phyloP scores from a whole-genome alignment of 2,888 invertebrate species.

The Agrochola litura region DNA sequence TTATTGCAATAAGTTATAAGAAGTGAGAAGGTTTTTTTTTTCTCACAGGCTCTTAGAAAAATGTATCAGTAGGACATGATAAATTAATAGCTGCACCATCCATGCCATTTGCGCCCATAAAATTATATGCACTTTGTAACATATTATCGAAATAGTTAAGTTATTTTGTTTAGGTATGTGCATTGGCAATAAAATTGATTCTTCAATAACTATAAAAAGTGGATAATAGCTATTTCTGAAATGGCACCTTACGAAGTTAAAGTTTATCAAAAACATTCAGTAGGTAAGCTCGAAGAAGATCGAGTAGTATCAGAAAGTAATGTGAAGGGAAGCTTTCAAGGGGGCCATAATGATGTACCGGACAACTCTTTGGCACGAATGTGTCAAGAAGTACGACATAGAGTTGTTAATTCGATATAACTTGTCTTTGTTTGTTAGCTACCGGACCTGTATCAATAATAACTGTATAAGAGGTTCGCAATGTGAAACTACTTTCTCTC shows the following conservation, averaged over 20 bases:
- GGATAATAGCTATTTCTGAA: neutral
- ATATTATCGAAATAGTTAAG: neutral
- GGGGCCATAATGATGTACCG: conserved; percentile 71
- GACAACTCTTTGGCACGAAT: conserved; percentile 70
- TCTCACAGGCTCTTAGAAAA: neutral
- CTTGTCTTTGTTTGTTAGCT: neutral
- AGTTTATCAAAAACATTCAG: conserved; percentile 2
- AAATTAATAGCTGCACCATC: neutral
- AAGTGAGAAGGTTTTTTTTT: conserved; percentile 21
- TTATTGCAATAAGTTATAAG: conserved; percentile 30
- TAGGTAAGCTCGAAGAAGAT: conserved; percentile 47
- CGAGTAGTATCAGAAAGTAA: conserved; percentile 62
- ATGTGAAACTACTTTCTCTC: conserved; percentile 43
- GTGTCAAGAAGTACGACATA: conserved; percentile 47
- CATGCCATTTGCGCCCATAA: neutral
- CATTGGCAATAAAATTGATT: neutral
- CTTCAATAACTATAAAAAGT: neutral
- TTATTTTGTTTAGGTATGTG: neutral
- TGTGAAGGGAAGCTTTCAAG: conserved; percentile 55
- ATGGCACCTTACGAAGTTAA: neutral
- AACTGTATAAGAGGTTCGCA: conserved; percentile 19
- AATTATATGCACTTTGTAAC: neutral
- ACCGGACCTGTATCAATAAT: conserved; percentile 20
- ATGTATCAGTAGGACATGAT: neutral
- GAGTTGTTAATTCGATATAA: conserved; percentile 61